A percentile compares a stretch with the other conserved stretches of the same genome.
Evolutionary conservation across 2,113 vertebrate species (phyloP).

Genomic region (Eptesicus fuscus): DNA sequence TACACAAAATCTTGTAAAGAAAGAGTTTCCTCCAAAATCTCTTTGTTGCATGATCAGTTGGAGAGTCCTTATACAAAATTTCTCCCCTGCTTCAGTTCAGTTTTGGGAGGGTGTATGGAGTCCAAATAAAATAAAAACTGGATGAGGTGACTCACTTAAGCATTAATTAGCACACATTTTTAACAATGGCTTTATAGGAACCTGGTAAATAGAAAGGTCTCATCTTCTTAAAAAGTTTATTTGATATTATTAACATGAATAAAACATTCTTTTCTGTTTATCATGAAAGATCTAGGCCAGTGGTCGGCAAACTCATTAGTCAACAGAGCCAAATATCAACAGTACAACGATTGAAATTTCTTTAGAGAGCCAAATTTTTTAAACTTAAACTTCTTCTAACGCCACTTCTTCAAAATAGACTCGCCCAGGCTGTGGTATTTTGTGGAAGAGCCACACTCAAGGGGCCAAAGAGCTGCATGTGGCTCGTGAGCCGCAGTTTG

Average conservation of each 20-base stretch:
- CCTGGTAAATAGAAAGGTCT: not conserved
- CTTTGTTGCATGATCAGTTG: not conserved
- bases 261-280: not conserved
- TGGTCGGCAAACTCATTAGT: too few species aligned
- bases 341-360: too few species aligned
- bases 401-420: too few species aligned
- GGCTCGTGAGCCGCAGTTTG: too few species aligned
- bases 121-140: not conserved
- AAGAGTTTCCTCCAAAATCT: not conserved
- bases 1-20: constrained; percentile 10
- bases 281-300: not conserved
- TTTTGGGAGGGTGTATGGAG: not conserved
- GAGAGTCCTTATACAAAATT: not conserved
- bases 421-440: too few species aligned
- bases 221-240: not conserved
- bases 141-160: not conserved
- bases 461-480: too few species aligned
- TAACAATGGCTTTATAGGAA: not conserved
- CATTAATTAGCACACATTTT: not conserved
- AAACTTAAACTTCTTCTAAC: too few species aligned
- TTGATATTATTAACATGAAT: not conserved
- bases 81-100: not conserved
- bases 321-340: too few species aligned
- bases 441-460: too few species aligned
- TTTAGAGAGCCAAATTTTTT: too few species aligned